Percentiles rank a stretch among this genome's conserved stretches.
Conservation (phyloP, 2,113 vertebrate genomes). For the Pseudopodoces humilis region DNA sequence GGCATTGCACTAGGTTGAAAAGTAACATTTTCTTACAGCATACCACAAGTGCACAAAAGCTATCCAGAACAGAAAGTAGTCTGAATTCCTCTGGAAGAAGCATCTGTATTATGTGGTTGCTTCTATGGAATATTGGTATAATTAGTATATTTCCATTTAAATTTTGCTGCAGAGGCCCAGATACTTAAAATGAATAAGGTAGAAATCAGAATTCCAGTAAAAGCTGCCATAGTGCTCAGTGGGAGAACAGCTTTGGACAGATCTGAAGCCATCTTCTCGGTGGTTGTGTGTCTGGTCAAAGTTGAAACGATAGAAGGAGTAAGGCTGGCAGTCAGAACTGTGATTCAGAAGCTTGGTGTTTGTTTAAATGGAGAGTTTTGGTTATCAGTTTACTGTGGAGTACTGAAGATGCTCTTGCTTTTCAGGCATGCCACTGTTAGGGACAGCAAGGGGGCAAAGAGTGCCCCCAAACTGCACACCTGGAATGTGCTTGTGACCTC, state of each 20-base stretch:
- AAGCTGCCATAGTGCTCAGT: neutral
- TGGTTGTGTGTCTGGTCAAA: neutral
- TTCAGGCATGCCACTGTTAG: neutral
- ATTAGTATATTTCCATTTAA: neutral
- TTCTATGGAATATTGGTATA: neutral
- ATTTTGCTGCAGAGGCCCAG: neutral
- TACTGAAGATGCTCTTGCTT: neutral
- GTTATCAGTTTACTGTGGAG: neutral
- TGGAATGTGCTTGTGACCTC: accelerated
- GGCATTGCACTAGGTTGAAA: neutral
- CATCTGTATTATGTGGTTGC: neutral
- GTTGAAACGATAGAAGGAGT: neutral
- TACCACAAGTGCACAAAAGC: neutral
- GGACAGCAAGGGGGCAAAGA: neutral
- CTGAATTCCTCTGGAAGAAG: neutral
- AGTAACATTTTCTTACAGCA: accelerated
- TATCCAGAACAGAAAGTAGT: neutral
- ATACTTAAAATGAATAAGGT: neutral
- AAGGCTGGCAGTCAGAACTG: neutral
- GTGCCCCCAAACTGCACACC: neutral
- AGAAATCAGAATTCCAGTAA: neutral
- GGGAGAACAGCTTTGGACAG: neutral
- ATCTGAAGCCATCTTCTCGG: neutral
- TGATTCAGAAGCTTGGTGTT: neutral
- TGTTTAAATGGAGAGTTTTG: neutral